phyloP scores from a whole-genome alignment of 2,797 vertebrate species.

The Danio kyathit region DNA sequence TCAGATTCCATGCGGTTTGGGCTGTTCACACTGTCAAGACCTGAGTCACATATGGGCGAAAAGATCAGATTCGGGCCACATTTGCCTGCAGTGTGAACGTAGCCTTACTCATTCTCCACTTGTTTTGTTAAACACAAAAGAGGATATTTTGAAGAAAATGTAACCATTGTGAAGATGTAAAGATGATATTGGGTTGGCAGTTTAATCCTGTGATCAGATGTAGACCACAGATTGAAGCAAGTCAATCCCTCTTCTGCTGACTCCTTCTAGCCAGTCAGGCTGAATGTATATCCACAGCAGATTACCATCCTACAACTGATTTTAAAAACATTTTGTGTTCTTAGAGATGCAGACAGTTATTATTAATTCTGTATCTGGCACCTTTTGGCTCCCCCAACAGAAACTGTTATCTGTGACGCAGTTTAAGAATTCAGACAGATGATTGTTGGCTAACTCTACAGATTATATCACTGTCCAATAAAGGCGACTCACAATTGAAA shows the following conservation, averaged over 20 bases:
- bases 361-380: slow-evolving; percentile 36
- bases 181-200: slow-evolving; percentile 9
- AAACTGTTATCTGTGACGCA: slow-evolving; percentile 43
- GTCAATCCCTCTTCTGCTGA: slow-evolving; percentile 37
- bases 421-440: slow-evolving; percentile 30
- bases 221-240: slow-evolving; percentile 48
- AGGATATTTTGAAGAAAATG: no score
- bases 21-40: no score
- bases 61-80: no score
- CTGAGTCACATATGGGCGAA: no score
- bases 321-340: neutral
- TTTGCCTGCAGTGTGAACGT: no score
- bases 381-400: slow-evolving; percentile 38
- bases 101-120: no score
- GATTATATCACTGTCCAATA: slow-evolving; percentile 46
- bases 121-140: no score
- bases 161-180: slow-evolving; percentile 9
- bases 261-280: neutral
- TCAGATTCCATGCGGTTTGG: no score
- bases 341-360: neutral
- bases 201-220: slow-evolving; percentile 36
- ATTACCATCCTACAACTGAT: neutral
- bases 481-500: slow-evolving; percentile 47
- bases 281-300: neutral
- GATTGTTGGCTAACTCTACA: slow-evolving; percentile 19